A percentile compares a stretch with the other conserved stretches of the same genome.
These are phyloP conservation scores for Sinonovacula constricta DNA, from an alignment of 1,140 invertebrate genomes.

Conservation along the genomic window DNA sequence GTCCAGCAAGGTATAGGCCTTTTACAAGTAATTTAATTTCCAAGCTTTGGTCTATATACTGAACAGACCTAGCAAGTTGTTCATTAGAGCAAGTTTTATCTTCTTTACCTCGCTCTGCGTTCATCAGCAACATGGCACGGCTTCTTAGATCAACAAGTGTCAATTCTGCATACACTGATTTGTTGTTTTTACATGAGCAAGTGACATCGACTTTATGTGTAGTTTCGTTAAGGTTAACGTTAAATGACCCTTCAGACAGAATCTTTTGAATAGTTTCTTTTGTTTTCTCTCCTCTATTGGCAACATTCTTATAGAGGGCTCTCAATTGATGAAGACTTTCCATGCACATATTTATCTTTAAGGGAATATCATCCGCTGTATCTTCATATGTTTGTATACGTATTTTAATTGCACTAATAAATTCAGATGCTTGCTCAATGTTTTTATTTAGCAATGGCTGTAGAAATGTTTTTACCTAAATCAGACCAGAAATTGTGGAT, in stretches of 20 bases:
- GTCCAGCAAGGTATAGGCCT: conserved; percentile 39
- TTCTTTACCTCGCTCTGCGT: conserved; percentile 16
- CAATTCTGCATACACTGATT: neutral
- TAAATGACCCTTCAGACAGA: conserved; percentile 1
- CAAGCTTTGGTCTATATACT: conserved; percentile 1
- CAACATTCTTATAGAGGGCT: conserved; percentile 49
- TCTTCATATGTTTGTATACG: conserved; percentile 4
- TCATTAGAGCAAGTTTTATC: neutral
- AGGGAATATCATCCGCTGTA: conserved; percentile 33
- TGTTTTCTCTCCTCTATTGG: conserved; percentile 51
- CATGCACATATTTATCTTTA: conserved; percentile 37
- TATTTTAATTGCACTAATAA: conserved; percentile 37
- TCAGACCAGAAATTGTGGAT: conserved; percentile 61
- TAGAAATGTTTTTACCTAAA: conserved; percentile 59
- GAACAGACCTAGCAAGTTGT: conserved; percentile 30
- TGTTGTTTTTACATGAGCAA: neutral
- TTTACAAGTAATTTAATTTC: conserved; percentile 2
- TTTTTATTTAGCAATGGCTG: conserved; percentile 46
- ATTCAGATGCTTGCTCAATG: neutral
- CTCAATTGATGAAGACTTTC: conserved; percentile 51
- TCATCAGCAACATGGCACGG: conserved; percentile 44
- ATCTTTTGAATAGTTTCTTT: conserved; percentile 48
- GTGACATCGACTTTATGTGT: neutral
- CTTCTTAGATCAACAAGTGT: conserved; percentile 45
- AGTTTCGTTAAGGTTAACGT: neutral